Evolutionary conservation across 2,888 invertebrate genomes (phyloP).

Genomic region (Luperina nickerlii): DNA sequence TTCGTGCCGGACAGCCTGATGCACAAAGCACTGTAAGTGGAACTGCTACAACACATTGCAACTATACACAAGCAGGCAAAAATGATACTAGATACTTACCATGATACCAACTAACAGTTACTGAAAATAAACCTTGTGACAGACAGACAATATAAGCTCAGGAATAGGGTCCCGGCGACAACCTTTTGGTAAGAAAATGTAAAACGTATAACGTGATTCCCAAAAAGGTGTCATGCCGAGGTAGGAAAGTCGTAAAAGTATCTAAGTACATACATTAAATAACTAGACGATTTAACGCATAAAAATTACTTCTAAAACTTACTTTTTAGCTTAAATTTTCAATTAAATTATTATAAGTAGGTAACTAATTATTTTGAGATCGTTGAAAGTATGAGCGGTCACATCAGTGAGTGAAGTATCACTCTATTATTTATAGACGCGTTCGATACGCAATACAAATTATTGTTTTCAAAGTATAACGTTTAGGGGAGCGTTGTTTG

Average conservation of each 20-base stretch:
- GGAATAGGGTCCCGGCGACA: not conserved
- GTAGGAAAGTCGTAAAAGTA: not conserved
- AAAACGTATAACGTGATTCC: not conserved
- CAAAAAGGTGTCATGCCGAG: not conserved
- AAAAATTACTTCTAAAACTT: constrained; percentile 39
- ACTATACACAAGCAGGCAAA: not conserved
- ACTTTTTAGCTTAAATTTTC: not conserved
- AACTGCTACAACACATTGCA: constrained; percentile 31
- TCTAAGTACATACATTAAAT: not conserved
- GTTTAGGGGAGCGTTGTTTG: constrained; percentile 90
- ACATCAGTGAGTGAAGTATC: constrained; percentile 85
- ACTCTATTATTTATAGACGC: constrained; percentile 90
- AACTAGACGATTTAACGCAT: constrained; percentile 27
- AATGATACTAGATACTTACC: not conserved
- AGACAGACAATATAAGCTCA: not conserved
- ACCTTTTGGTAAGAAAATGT: not conserved
- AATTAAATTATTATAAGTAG: constrained; percentile 62
- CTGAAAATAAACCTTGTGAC: not conserved
- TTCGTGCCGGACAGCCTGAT: constrained; percentile 4
- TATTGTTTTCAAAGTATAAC: constrained; percentile 91
- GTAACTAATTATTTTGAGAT: constrained; percentile 66
- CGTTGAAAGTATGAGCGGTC: constrained; percentile 75
- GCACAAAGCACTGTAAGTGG: not conserved
- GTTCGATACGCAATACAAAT: constrained; percentile 91
- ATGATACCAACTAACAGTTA: not conserved